Conservation (phyloP, 2,888 invertebrate genomes). For the Anorthoa munda region DNA sequence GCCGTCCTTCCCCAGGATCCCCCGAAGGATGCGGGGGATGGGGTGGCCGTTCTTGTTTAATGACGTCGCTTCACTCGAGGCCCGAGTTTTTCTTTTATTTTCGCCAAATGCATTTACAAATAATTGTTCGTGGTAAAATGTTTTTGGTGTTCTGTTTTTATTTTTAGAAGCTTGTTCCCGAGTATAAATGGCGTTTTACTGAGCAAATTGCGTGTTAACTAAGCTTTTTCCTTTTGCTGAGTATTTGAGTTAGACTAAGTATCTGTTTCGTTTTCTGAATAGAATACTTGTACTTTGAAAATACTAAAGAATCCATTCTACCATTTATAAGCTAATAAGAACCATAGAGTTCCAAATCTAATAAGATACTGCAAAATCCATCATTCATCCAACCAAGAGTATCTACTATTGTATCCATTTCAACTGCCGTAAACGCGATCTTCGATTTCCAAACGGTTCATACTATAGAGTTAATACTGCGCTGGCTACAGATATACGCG, state of each 20-base stretch:
- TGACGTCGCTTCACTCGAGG: slow-evolving; percentile 87
- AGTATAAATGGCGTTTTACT: slow-evolving; percentile 44
- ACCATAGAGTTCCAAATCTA: background rate
- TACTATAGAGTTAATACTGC: slow-evolving; percentile 57
- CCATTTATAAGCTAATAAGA: background rate
- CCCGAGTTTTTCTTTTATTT: slow-evolving; percentile 79
- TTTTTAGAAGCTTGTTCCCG: slow-evolving; percentile 42
- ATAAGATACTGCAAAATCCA: slow-evolving; percentile 22
- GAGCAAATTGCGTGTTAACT: slow-evolving; percentile 39
- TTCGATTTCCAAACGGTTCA: slow-evolving; percentile 54
- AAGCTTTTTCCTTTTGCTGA: slow-evolving; percentile 5
- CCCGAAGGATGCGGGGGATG: slow-evolving; percentile 80
- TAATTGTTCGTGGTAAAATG: slow-evolving; percentile 66
- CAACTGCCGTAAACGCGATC: slow-evolving; percentile 41
- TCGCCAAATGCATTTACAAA: slow-evolving; percentile 67
- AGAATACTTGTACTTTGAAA: slow-evolving; percentile 3
- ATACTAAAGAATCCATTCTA: background rate
- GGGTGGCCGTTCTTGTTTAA: slow-evolving; percentile 83
- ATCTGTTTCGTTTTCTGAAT: background rate
- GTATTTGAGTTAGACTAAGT: slow-evolving; percentile 7
- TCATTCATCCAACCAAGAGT: slow-evolving; percentile 25
- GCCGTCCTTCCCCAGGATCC: slow-evolving; percentile 75
- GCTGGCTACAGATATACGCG: slow-evolving; percentile 61
- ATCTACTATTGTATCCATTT: slow-evolving; percentile 42
- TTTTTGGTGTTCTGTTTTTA: slow-evolving; percentile 49